These are phyloP conservation scores for Nasonia longicornis DNA, from an alignment of 1,140 invertebrate genomes.

Conservation along the genomic window DNA sequence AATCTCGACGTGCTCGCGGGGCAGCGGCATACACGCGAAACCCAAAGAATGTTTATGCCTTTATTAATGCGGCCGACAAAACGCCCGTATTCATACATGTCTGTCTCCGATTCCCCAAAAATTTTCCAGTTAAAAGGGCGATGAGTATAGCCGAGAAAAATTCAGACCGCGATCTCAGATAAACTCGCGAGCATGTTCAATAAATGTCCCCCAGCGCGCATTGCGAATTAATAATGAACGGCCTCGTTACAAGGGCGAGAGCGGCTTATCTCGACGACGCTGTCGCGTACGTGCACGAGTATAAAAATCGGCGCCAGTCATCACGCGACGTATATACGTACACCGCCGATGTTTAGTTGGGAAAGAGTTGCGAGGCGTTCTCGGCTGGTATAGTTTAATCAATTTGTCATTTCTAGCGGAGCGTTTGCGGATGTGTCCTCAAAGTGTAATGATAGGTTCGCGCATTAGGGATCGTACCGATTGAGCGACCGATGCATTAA, in stretches of 20 bases:
- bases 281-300: conserved; percentile 6
- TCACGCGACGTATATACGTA: neutral
- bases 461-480: neutral
- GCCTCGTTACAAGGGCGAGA: conserved; percentile 38
- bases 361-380: neutral
- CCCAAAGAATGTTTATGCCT: neutral
- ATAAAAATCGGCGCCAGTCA: conserved; percentile 3
- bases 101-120: neutral
- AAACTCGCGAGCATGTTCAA: conserved; percentile 37
- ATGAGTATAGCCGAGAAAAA: neutral
- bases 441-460: neutral
- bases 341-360: neutral
- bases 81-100: neutral
- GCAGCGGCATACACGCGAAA: conserved; percentile 19
- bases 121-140: neutral
- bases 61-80: neutral
- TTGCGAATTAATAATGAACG: conserved; percentile 54
- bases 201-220: conserved; percentile 45
- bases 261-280: conserved; percentile 43
- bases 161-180: neutral
- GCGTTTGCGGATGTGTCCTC: neutral
- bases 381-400: neutral
- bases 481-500: neutral
- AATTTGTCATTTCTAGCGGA: neutral
- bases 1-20: neutral